Evolutionary conservation across 2,888 invertebrate species (phyloP), one percentile per base, ranked within the genome.

Genomic region (Morpho achilles): DNA sequence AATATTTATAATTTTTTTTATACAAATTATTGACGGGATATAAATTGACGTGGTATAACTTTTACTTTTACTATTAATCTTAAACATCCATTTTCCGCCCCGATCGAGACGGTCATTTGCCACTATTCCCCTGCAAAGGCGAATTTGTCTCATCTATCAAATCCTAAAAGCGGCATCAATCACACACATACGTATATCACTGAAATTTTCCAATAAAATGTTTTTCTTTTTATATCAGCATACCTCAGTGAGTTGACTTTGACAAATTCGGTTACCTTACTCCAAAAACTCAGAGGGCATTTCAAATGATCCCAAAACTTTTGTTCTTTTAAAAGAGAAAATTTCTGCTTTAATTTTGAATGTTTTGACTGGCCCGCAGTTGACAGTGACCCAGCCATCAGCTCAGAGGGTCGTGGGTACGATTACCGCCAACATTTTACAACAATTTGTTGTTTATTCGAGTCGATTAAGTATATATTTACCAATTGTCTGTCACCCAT

Each of bases 141-240:
- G 53, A 53, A 53, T 53, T 53, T 53, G 53, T 46, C 53, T 53
- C 53, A 53, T 53, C 53, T 46, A 53, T 53, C 53, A 53, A 53
- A 41, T 53, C 53, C 53, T 53, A 53, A 53, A 53, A 53, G 53
- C 53, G 9, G 53, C 46, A 53, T 53, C 53, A 53, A 53, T 53
- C 53, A 53, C 40, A 7, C 41, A 42, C 53, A 22, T 22, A 41
- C 40, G 46, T 46, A 22, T 40, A 47, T 46, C 40, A 46, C 47
- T 10, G 40, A 47, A 53, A 46, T 47, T 53, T 53, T 47, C 47
- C 46, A 46, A 53, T 53, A 40, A 53, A 47, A 53, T 46, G 53
- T 53, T 46, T 53, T 53, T 53, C 46, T 53, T 53, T 53, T 53
- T 41, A 22, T 8, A 46, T 53, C 22, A 22, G 32, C 1, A 40